Evolutionary conservation across 2,113 vertebrate species (phyloP).

Genomic region (Anhinga anhinga): DNA sequence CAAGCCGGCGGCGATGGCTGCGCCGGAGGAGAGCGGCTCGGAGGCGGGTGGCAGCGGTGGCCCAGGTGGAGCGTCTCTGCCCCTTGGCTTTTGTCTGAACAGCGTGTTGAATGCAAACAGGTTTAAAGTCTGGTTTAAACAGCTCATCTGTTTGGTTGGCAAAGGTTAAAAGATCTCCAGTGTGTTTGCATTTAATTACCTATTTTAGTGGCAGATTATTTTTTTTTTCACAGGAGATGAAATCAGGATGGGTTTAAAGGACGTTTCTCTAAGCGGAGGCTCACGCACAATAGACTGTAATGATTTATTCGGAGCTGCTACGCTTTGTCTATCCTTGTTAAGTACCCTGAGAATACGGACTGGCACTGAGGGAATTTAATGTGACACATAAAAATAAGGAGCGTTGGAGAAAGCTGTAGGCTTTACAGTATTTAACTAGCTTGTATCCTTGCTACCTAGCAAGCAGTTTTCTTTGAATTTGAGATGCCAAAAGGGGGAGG

Average conservation of each 20-base stretch:
- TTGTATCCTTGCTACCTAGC: background rate
- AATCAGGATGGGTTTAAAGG: background rate
- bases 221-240: background rate
- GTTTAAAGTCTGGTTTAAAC: background rate
- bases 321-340: conserved; percentile 38
- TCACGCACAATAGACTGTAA: background rate
- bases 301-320: background rate
- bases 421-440: background rate
- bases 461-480: background rate
- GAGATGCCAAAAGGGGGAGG: background rate
- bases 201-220: background rate
- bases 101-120: background rate
- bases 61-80: background rate
- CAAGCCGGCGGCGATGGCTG: accelerated
- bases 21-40: accelerated
- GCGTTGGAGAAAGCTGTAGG: background rate
- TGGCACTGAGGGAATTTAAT: conserved; percentile 23
- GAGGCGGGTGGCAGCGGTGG: background rate
- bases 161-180: background rate
- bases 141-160: background rate
- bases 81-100: background rate
- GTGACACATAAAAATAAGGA: conserved; percentile 34
- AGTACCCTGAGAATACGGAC: background rate
- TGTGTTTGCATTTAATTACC: background rate
- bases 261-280: background rate